Percentiles rank a stretch among this genome's conserved stretches.
Conservation (phyloP, 2,113 vertebrate genomes). For the Leucosticte australis region DNA sequence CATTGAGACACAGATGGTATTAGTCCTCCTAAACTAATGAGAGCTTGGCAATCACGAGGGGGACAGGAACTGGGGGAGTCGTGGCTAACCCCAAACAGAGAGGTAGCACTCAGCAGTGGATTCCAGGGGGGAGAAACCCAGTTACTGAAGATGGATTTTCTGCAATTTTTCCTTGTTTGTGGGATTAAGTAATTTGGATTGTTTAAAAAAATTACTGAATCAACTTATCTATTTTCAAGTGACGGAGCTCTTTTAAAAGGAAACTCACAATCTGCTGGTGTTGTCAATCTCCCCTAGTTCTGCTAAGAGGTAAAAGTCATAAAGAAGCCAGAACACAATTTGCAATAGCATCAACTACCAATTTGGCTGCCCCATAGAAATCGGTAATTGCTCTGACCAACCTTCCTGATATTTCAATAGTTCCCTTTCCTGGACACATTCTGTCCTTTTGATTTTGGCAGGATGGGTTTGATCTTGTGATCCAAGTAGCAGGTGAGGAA, state of each 20-base stretch:
- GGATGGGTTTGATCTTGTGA: not conserved
- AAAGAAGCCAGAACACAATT: not conserved
- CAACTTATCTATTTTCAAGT: not conserved
- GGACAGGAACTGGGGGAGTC: not conserved
- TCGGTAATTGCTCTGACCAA: not conserved
- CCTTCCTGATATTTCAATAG: not conserved
- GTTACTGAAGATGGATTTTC: not conserved
- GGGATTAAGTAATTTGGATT: not conserved
- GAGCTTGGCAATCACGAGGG: not conserved
- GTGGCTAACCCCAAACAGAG: not conserved
- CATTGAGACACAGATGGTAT: constrained; percentile 44
- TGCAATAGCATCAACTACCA: not conserved
- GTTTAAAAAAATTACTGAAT: not conserved
- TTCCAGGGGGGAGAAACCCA: not conserved
- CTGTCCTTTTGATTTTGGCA: not conserved
- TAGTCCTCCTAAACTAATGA: constrained; percentile 41
- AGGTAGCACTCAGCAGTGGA: not conserved
- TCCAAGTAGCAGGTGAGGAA: not conserved
- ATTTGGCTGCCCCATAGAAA: not conserved
- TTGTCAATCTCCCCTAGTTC: not conserved
- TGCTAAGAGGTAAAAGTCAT: not conserved
- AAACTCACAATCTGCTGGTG: not conserved
- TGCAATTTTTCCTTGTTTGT: not conserved
- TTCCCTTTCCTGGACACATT: not conserved
- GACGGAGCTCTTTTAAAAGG: not conserved